Conservation (phyloP, 2,113 vertebrate species). For the Carlito syrichta region DNA sequence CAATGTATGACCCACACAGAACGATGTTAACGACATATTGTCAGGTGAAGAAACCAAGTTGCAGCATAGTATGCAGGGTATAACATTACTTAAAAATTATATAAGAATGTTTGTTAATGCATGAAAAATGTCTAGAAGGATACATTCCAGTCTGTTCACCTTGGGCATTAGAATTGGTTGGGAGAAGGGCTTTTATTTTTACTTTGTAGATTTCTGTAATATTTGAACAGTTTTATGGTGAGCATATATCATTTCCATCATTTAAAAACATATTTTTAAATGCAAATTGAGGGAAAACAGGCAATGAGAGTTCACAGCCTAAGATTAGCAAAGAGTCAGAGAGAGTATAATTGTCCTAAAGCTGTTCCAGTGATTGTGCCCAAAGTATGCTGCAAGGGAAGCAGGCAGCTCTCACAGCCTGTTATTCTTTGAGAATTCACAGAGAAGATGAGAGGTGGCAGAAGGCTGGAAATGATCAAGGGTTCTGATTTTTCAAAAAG, state of each 20-base stretch:
- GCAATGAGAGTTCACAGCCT: not conserved
- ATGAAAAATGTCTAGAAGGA: not conserved
- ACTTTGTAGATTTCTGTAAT: slow-evolving; percentile 3
- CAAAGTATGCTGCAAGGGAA: not conserved
- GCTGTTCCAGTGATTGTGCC: not conserved
- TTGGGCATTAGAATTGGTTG: not conserved
- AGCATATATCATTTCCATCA: not conserved
- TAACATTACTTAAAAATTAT: not conserved
- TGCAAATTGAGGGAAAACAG: not conserved
- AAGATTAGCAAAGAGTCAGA: not conserved
- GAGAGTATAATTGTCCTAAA: not conserved
- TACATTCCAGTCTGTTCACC: not conserved
- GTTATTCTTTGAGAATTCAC: not conserved
- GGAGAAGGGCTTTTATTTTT: not conserved
- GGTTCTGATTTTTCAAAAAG: not conserved
- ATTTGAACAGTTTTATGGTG: not conserved
- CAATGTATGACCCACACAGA: not conserved
- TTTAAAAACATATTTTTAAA: slow-evolving; percentile 10
- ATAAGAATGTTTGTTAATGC: not conserved
- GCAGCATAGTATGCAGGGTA: not conserved
- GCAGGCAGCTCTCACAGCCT: not conserved
- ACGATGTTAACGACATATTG: not conserved
- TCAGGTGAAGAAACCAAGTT: not conserved
- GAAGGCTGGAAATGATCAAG: not conserved
- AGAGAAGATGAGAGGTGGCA: not conserved